Base-by-base conservation (phyloP, 2,888 invertebrate species). In the Polia nebulosa region DNA sequence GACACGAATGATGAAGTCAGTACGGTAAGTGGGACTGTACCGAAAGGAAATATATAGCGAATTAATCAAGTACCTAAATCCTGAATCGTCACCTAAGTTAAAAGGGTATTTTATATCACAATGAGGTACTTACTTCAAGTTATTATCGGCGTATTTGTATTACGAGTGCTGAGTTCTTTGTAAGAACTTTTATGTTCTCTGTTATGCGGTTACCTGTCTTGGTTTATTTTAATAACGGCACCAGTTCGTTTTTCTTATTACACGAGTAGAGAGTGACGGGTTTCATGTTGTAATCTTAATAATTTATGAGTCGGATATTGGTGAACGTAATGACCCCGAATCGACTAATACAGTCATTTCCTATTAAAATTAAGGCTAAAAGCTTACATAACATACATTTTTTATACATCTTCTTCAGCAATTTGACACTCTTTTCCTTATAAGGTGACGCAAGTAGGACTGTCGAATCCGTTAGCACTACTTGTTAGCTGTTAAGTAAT, bases 401-500 rank as follows among this genome's bases (percentile, higher is more conserved):
- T 57, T 22, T 47, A n/a, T 41, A 8, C 27, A 34, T 65, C 27
- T 72, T 72, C 34, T 72, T 72, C 34, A 34, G n/a, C 15, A 53
- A 57, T 51, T 71, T 73, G 27, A 17, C 51, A 51, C 39, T 34
- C 9, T 34, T 64, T 72, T 72, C 57, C 45, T 49, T 59, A n/a
- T 27, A 27, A 27, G 1, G 20, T 66, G 47, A 59, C 20, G 59
- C 22, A 72, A 72, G 57, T 45, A 53, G 45, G 22, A 34, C 32
- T 56, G 44, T 55, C 49, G 55, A 74, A 74, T 59, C 29, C 15
- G 25, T 49, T 44, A 39, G 20, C 55, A 59, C 17, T 55, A 41
- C 27, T 53, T 59, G 73, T 72, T 27, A 7, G 17, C 8, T 58
- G 65, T 72, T 72, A 58, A 65, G 57, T 72, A 72, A 65, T 58